Percentiles rank a stretch among this genome's conserved stretches.
phyloP scores from a whole-genome alignment of 1,140 invertebrate species.

The Cyclargus thomasi region DNA sequence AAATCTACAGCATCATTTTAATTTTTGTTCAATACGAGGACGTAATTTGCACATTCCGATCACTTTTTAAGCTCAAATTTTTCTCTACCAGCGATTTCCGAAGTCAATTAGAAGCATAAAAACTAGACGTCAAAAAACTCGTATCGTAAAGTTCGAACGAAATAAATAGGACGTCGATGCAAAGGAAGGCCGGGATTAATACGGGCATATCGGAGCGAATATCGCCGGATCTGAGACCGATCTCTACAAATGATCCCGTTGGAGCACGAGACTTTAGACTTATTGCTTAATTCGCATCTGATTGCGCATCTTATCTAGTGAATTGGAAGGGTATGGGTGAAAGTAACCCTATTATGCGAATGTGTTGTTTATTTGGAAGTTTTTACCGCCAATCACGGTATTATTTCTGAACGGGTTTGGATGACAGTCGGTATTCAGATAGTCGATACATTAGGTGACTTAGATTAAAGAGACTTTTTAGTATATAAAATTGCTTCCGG shows the following conservation, averaged over 20 bases:
- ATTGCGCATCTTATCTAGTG: neutral
- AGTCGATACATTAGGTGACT: no score
- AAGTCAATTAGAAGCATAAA: neutral
- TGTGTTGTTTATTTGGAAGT: neutral
- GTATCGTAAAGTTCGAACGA: neutral
- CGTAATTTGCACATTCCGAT: no score
- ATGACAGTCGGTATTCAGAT: no score
- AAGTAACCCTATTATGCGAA: neutral
- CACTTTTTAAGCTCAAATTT: no score
- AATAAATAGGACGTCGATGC: neutral
- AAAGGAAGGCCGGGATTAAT: neutral
- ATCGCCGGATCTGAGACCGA: constrained; percentile 31
- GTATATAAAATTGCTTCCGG: no score
- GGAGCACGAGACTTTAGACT: constrained; percentile 43
- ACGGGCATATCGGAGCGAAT: constrained; percentile 23
- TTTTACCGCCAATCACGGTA: no score
- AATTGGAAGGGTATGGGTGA: neutral
- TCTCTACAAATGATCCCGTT: constrained; percentile 56
- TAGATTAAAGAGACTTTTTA: no score
- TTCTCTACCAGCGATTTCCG: no score
- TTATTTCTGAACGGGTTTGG: no score
- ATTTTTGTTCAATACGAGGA: no score
- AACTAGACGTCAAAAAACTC: neutral
- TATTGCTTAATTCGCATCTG: constrained; percentile 40
- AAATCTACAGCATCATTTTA: no score